Conservation (phyloP, 2,888 invertebrate species). For the Smittia aterrima region DNA sequence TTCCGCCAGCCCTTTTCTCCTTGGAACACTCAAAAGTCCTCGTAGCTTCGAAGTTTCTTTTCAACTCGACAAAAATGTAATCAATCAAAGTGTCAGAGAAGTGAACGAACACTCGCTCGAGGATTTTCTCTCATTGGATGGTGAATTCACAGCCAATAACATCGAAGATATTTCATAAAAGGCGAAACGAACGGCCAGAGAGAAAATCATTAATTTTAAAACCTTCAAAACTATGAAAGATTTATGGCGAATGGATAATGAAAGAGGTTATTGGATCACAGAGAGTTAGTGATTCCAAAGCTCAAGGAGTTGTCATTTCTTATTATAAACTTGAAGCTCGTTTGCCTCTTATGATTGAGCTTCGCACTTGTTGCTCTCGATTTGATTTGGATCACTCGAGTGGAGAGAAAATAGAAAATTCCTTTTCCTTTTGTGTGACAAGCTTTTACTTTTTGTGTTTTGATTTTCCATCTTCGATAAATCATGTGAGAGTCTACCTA, state of each 20-base stretch:
- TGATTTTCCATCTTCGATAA: too few species aligned
- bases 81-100: conserved; percentile 30
- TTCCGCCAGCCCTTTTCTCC: conserved; percentile 4
- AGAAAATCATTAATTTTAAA: conserved; percentile 40
- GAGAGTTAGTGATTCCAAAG: not conserved
- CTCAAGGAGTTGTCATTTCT: too few species aligned
- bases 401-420: not conserved
- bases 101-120: not conserved
- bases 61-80: conserved; percentile 12
- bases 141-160: conserved; percentile 34
- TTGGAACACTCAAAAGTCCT: not conserved
- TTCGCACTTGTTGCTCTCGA: too few species aligned
- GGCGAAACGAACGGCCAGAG: not conserved
- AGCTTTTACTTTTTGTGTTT: not conserved
- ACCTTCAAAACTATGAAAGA: conserved; percentile 39
- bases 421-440: not conserved
- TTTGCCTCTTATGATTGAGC: too few species aligned
- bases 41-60: not conserved
- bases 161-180: conserved; percentile 1
- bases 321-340: too few species aligned
- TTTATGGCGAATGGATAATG: conserved; percentile 38
- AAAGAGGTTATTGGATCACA: conserved; percentile 6
- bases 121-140: conserved; percentile 30
- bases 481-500: too few species aligned
- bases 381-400: conserved; percentile 19